A percentile compares a stretch with the other conserved stretches of the same genome.
Conservation (phyloP, 2,797 vertebrate genomes). For the Hybognathus amarus region DNA sequence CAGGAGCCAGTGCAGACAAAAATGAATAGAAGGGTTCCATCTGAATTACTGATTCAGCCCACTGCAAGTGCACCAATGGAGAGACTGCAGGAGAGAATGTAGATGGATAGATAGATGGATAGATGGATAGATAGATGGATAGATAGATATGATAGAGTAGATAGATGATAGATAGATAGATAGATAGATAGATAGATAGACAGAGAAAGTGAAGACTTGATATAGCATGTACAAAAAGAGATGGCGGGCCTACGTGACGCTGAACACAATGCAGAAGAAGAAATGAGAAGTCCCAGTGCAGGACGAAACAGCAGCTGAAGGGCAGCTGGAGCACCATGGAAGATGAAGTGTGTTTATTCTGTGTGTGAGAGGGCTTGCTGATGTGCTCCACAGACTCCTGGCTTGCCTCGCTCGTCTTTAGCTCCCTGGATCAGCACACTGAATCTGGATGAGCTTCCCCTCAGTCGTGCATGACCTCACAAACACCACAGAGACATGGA, state of each 20-base stretch:
- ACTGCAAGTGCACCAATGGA: conserved; percentile 49
- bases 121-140: no score
- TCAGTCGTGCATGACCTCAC: conserved; percentile 32
- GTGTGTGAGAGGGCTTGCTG: conserved; percentile 38
- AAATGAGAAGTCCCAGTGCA: conserved; percentile 1
- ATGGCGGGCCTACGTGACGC: background rate
- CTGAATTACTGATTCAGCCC: conserved; percentile 51
- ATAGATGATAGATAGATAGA: no score
- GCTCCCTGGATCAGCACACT: conserved; percentile 54
- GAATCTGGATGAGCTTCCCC: conserved; percentile 55
- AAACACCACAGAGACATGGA: conserved; percentile 29
- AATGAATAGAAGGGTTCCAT: conserved; percentile 58
- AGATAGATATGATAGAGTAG: no score
- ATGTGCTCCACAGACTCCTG: conserved; percentile 22
- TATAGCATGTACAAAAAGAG: conserved; percentile 45
- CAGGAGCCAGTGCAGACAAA: conserved; percentile 39
- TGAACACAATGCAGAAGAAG: conserved; percentile 9
- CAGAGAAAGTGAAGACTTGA: conserved; percentile 7
- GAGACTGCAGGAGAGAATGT: conserved; percentile 55
- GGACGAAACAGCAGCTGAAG: conserved; percentile 42
- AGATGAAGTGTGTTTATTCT: conserved; percentile 47
- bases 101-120: background rate
- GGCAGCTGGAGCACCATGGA: conserved; percentile 49
- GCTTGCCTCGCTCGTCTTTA: conserved; percentile 39
- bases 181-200: background rate